A percentile compares a stretch with the other conserved stretches of the same genome.
Evolutionary conservation across 64 coral and sea anemone species (phyloP).

Genomic region (Trachythela sp.): DNA sequence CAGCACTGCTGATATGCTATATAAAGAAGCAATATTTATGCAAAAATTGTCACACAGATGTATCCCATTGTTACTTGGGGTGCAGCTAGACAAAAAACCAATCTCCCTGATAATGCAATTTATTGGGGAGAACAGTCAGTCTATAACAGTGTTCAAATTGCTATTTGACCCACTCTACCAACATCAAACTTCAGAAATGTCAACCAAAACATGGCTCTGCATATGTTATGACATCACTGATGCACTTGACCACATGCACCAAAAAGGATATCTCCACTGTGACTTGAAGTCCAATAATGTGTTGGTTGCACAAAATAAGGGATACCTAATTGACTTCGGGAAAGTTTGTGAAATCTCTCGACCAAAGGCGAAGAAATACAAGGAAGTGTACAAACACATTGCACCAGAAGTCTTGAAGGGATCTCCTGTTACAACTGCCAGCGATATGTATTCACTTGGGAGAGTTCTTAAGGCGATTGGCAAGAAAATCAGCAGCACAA

Average conservation of each 20-base stretch:
- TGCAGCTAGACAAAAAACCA: conserved; percentile 32
- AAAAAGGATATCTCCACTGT: conserved; percentile 45
- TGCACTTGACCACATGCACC: conserved; percentile 43
- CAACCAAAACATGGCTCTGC: not conserved
- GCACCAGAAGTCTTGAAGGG: too few relatives aligned
- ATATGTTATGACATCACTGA: conserved; percentile 15
- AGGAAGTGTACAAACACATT: too few relatives aligned
- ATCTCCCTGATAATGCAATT: conserved; percentile 38
- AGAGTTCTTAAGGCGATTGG: too few relatives aligned
- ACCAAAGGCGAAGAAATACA: conserved; percentile 38
- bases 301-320: conserved; percentile 26
- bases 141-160: conserved; percentile 22
- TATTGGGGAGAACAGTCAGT: not conserved
- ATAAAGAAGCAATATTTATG: not conserved
- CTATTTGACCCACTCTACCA: not conserved
- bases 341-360: conserved; percentile 18
- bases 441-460: too few relatives aligned
- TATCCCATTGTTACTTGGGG: conserved; percentile 34
- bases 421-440: too few relatives aligned
- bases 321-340: conserved; percentile 49
- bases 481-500: too few relatives aligned
- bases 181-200: not conserved
- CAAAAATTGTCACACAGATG: not conserved
- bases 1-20: not conserved
- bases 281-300: conserved; percentile 49